Base-by-base conservation (phyloP, 1,140 invertebrate genomes). In the Drosophila bocki region DNA sequence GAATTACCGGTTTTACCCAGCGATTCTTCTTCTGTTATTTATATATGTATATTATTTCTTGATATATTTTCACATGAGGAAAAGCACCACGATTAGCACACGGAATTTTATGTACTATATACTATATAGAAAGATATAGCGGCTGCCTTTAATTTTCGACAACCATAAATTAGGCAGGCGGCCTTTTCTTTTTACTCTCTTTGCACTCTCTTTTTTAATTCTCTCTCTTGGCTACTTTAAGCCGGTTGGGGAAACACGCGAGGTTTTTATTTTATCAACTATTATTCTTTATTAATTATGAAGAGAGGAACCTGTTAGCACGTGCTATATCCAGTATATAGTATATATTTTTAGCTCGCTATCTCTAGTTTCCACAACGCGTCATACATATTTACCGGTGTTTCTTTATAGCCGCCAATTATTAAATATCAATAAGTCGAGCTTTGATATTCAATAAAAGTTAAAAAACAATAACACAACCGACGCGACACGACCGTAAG, bases 1-100 rank as follows among this genome's bases (percentile, higher is more conserved):
- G 63, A 80, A 69, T 88, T 86, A 86, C 83, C 83, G 84, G 83
- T 86, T 86, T 77, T 39, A 26, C 11, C 39, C 11, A 68, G 56
- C 48, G 39, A 58, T 39, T 68, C 37, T 37, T 60, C 33, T 65
- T 86, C 32, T 59, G 44, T 45, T 33, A 59, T 26, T 19, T 37
- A 15, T 19, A 35, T n/a, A 5, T 22, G 7, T 35, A 37, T 53
- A 35, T 53, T 54, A 33, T 45, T 37, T 33, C 13, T 41, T 54
- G 42, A 42, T 60, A 17, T 47, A 68, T 53, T 19, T 47, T 48
- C 42, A 53, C 41, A 41, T 26, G 15, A 12, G 29, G 44, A 39
- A 41, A 53, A 61, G 7, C 67, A 50, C 12, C 17, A 45, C 67
- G 56, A 44, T 53, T 39, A 57, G 33, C 53, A 76, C 53, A 53